Evolutionary conservation across 2,113 vertebrate species (phyloP).

Genomic region (Fulica atra): DNA sequence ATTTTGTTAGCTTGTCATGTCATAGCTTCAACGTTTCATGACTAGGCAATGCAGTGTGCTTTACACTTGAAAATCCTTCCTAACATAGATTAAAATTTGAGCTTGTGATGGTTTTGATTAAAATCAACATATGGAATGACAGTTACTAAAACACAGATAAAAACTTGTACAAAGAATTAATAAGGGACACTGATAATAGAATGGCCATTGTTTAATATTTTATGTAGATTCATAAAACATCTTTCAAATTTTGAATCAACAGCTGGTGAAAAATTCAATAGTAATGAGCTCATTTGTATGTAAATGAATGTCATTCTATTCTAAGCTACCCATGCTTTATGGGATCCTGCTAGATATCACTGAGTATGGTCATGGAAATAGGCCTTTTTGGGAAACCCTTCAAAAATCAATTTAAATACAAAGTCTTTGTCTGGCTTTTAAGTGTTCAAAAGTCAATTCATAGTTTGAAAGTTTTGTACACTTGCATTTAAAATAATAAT

Average conservation of each 20-base stretch:
- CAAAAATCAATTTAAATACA: constrained; percentile 62
- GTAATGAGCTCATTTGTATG: constrained; percentile 73
- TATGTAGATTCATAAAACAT: constrained; percentile 59
- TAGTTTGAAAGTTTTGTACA: neutral
- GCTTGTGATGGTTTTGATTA: neutral
- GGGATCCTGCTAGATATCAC: constrained; percentile 32
- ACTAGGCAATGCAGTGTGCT: neutral
- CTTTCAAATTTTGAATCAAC: constrained; percentile 64
- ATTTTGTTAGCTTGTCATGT: neutral
- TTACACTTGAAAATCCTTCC: neutral
- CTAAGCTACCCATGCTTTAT: constrained; percentile 30
- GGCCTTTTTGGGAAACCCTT: constrained; percentile 1
- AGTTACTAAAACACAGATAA: constrained; percentile 1
- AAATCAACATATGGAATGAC: neutral
- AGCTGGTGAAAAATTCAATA: constrained; percentile 46
- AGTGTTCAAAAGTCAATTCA: constrained; percentile 7
- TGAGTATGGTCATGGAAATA: constrained; percentile 34
- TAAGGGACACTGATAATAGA: constrained; percentile 30
- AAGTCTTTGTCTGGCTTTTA: constrained; percentile 27
- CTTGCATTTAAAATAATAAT: neutral
- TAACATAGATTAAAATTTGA: neutral
- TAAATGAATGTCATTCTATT: constrained; percentile 63
- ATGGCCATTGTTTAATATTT: constrained; percentile 44
- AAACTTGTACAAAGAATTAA: constrained; percentile 17
- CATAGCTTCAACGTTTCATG: neutral